These are phyloP conservation scores for Lepeophtheirus nordmannii DNA, from an alignment of 2,888 invertebrate species.

Conservation along the genomic window DNA sequence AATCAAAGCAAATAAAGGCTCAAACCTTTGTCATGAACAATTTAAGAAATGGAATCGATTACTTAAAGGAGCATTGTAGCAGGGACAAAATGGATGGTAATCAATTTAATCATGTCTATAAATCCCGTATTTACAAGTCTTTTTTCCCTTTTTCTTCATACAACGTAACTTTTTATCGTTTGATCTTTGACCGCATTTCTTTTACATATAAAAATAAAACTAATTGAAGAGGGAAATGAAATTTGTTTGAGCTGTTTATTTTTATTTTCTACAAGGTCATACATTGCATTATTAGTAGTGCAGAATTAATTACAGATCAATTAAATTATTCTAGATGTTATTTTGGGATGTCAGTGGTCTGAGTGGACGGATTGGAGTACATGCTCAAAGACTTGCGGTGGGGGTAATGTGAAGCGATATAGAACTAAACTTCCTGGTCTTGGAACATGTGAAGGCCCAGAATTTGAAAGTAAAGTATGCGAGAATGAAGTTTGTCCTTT, in stretches of 20 bases:
- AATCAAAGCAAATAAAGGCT: constrained; percentile 12
- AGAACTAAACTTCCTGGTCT: constrained; percentile 23
- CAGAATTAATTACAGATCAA: background rate
- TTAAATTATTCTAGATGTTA: constrained; percentile 18
- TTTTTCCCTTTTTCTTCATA: no score
- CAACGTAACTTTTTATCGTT: no score
- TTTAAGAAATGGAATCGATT: constrained; percentile 21
- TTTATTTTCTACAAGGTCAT: no score
- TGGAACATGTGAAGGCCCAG: constrained; percentile 21
- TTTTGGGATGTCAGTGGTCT: constrained; percentile 23
- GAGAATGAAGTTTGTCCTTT: constrained; percentile 23
- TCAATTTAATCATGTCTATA: background rate
- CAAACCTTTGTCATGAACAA: constrained; percentile 24
- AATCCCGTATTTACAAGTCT: no score
- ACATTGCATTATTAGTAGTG: no score
- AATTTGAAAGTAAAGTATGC: constrained; percentile 3
- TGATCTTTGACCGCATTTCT: no score
- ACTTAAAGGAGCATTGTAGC: constrained; percentile 21
- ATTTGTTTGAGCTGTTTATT: no score
- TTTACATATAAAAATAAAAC: no score
- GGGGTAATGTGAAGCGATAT: constrained; percentile 7
- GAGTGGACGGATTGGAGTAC: constrained; percentile 22
- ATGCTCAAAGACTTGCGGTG: constrained; percentile 24
- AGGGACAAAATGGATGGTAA: constrained; percentile 12
- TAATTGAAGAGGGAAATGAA: no score